Evolutionary conservation across 2,797 vertebrate genomes (phyloP).

Genomic region (Crenuchus spilurus): DNA sequence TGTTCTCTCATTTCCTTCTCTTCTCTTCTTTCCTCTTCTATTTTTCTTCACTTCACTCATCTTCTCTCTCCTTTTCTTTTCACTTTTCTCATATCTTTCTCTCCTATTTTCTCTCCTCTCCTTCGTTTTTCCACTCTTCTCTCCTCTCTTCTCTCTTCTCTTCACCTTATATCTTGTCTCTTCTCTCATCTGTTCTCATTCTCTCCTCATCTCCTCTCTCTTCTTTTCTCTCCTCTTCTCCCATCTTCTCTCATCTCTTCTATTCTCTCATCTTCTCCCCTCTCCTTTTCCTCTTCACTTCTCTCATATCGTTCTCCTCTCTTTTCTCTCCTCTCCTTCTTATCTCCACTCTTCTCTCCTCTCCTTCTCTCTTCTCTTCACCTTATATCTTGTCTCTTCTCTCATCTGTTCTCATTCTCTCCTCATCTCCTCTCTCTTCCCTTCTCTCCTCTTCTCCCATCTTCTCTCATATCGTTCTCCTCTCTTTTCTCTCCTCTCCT

Average conservation of each 20-base stretch:
- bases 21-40: constrained; percentile 35
- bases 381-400: background rate
- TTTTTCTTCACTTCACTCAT: constrained; percentile 57
- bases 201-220: constrained; percentile 53
- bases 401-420: constrained; percentile 44
- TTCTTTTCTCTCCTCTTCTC: constrained; percentile 8
- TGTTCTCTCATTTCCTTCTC: constrained; percentile 55
- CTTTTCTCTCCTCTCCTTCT: constrained; percentile 37
- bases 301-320: constrained; percentile 36
- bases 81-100: constrained; percentile 21
- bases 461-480: background rate
- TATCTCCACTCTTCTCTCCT: constrained; percentile 32
- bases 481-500: constrained; percentile 24
- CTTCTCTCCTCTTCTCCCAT: constrained; percentile 39
- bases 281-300: constrained; percentile 53
- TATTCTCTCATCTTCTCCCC: constrained; percentile 19
- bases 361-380: background rate
- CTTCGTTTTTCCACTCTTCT: constrained; percentile 23
- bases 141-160: constrained; percentile 40
- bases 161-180: background rate
- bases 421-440: constrained; percentile 51
- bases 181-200: constrained; percentile 21
- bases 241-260: constrained; percentile 41
- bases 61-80: constrained; percentile 16
- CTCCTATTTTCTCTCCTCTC: constrained; percentile 53